Percentiles rank a stretch among this genome's conserved stretches.
Evolutionary conservation across 2,797 vertebrate genomes (phyloP).

Genomic region (Picus viridis): DNA sequence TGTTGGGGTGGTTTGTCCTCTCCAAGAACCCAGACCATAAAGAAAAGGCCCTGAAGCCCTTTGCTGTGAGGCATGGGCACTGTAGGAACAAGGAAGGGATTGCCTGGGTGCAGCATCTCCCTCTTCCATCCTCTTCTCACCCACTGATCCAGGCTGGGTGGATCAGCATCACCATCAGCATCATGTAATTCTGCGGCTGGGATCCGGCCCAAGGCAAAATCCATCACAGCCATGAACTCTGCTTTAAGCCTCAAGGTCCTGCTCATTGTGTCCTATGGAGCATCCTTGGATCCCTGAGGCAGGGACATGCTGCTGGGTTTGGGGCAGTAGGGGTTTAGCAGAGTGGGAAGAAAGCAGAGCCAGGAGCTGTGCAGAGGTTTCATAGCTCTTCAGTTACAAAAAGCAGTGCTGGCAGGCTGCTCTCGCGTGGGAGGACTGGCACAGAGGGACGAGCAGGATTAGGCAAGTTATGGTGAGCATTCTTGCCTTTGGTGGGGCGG

Average conservation of each 20-base stretch:
- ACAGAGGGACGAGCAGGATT: conserved; percentile 60
- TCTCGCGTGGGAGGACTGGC: conserved; percentile 67
- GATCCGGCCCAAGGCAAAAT: neutral
- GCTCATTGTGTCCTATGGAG: accelerated
- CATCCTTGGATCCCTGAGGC: neutral
- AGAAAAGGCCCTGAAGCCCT: neutral
- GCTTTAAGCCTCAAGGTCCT: neutral
- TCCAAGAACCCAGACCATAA: accelerated
- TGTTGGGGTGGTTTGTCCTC: neutral
- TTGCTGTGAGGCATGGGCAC: accelerated
- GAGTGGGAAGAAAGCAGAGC: neutral
- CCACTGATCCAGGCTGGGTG: neutral
- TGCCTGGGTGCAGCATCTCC: neutral
- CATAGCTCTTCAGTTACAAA: neutral
- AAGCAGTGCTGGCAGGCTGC: conserved; percentile 27
- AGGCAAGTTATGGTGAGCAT: conserved; percentile 63
- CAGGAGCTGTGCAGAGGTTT: neutral
- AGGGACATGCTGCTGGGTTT: neutral
- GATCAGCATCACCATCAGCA: neutral
- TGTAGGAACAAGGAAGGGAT: neutral
- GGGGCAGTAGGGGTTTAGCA: neutral
- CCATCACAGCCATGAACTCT: neutral
- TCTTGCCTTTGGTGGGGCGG: conserved; percentile 71
- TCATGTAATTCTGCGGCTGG: neutral
- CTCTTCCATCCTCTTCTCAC: neutral